Base-by-base conservation (phyloP, 2,797 vertebrate species). In the Argyrosomus regius region DNA sequence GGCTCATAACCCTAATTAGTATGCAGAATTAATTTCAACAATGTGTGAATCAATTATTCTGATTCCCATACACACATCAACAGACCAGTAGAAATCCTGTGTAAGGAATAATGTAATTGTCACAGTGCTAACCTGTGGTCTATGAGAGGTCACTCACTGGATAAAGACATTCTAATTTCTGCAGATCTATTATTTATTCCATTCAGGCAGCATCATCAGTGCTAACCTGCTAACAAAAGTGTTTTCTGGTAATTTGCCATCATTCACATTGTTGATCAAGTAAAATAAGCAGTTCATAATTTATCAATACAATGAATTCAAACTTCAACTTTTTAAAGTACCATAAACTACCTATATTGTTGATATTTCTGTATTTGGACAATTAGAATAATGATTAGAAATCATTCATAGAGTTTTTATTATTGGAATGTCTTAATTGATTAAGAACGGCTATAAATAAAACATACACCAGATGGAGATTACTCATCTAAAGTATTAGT, bases 1-100 rank as follows among this genome's bases (percentile, higher is more conserved):
- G 45, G 17, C 45, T 20, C 52, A 24, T 43, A 39, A 56, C 43
- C 18, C 53, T 58, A 58, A 74, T 77, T 60, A 65, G 18, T 17
- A 24, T 41, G 24, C 49, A 53, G n/a, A 24, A 53, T 53, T 41
- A 24, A 66, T 66, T 57, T 57, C 16, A 57, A 28, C 4, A 41
- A 26, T 2, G 12, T 50, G 20, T 35, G 20, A 35, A 46, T 28
- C 54, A 62, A 39, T 43, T 18, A 14, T 64, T 75, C 52, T 46
- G 26, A 53, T 70, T 52, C 8, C 20, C 6, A 24, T 67, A 24
- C 2, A 53, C 22, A n/a, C 20, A 39, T 39, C 52, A 48, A 18
- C 31, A 60, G 48, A 28, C 31, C 28, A n/a, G 53, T 24, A 26
- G 39, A 24, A 45, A 45, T 22, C 14, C 8, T 16, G 31, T 53